phyloP scores from a whole-genome alignment of 1,140 invertebrate genomes.

The Nephila pilipes region DNA sequence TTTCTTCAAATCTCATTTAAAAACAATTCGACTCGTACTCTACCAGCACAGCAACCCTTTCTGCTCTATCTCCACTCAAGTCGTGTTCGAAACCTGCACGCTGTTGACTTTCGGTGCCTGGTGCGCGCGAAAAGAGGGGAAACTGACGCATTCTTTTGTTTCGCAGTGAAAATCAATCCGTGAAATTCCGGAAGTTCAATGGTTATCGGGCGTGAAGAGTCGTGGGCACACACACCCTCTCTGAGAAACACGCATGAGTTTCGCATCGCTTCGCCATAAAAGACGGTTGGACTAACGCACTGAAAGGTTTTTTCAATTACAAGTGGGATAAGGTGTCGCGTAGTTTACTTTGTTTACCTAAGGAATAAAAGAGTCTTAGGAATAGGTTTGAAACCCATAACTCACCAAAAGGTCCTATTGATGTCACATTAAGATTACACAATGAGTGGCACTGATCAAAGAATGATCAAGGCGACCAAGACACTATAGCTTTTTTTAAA shows the following conservation, averaged over 20 bases:
- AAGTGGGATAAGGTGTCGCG: background rate
- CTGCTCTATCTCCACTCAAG: background rate
- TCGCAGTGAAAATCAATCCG: background rate
- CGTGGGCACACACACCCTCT: background rate
- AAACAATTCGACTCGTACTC: no score
- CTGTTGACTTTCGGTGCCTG: background rate
- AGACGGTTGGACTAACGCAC: background rate
- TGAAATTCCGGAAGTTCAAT: slow-evolving; percentile 12
- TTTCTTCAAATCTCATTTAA: no score
- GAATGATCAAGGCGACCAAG: no score
- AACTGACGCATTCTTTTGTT: slow-evolving; percentile 17
- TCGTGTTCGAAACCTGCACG: background rate
- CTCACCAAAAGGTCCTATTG: no score
- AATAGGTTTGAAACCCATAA: no score
- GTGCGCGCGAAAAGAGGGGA: background rate
- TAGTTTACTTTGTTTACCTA: background rate
- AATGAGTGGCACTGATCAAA: no score
- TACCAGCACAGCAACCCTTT: background rate
- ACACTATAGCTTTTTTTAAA: no score
- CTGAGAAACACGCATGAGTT: background rate
- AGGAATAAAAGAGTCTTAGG: no score
- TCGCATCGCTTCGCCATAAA: background rate
- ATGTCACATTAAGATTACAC: no score
- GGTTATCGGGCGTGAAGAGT: background rate
- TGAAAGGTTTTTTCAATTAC: background rate